These are phyloP conservation scores for Microtus richardsoni DNA, from an alignment of 2,113 vertebrate genomes.

Conservation along the genomic window DNA sequence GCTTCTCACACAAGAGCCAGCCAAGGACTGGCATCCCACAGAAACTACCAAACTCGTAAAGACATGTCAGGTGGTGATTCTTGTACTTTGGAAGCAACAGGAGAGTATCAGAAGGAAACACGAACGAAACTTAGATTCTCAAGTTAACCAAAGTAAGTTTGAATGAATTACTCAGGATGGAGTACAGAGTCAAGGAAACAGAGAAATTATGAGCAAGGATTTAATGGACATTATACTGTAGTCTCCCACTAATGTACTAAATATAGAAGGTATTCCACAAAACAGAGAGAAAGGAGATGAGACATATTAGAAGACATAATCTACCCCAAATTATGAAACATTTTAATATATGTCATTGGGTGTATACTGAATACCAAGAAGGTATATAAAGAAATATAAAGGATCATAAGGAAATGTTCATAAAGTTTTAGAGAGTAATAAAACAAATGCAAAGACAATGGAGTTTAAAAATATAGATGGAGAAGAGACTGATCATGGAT, in stretches of 20 bases:
- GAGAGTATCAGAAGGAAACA: conserved; percentile 21
- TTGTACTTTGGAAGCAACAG: not conserved
- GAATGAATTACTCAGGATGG: not conserved
- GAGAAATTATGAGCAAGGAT: not conserved
- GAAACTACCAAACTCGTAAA: not conserved
- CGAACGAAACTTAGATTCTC: not conserved
- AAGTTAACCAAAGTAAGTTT: not conserved
- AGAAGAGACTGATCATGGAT: not conserved
- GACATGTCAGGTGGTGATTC: not conserved
- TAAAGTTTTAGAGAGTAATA: not conserved
- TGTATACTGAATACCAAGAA: not conserved
- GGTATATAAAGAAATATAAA: not conserved
- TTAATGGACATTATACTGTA: not conserved
- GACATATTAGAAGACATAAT: not conserved
- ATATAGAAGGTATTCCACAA: not conserved
- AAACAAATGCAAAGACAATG: not conserved
- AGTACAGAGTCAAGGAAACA: not conserved
- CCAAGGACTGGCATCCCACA: not conserved
- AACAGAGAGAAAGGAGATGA: not conserved
- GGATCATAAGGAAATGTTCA: not conserved
- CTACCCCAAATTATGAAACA: not conserved
- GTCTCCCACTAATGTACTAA: not conserved
- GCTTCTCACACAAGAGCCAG: conserved; percentile 7
- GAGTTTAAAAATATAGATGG: not conserved
- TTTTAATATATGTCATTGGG: not conserved